Percentiles rank a stretch among this genome's conserved stretches.
Evolutionary conservation across 1,140 invertebrate genomes (phyloP).

Genomic region (Nymphalis io): DNA sequence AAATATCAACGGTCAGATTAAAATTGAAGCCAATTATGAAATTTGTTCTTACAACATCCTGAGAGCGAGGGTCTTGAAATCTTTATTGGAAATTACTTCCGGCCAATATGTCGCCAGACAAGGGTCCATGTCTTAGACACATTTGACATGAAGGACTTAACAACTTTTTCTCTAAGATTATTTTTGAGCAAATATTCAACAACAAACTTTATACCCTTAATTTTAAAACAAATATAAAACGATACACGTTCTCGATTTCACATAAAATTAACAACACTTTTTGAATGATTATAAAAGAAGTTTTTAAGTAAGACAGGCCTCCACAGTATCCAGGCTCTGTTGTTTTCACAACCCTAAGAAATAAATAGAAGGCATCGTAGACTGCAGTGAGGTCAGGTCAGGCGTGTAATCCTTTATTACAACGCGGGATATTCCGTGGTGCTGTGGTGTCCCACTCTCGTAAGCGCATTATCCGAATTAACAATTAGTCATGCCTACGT

Average conservation of each 20-base stretch:
- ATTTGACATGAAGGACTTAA: constrained; percentile 38
- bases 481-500: constrained; percentile 79
- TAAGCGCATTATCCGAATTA: constrained; percentile 79
- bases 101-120: constrained; percentile 41
- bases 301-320: not conserved
- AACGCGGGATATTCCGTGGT: constrained; percentile 45
- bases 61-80: constrained; percentile 31
- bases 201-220: constrained; percentile 20
- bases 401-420: constrained; percentile 69
- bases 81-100: constrained; percentile 46
- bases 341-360: constrained; percentile 22
- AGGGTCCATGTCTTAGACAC: constrained; percentile 35
- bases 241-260: too few relatives aligned
- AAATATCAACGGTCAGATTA: constrained; percentile 4
- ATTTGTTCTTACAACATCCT: constrained; percentile 32
- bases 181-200: constrained; percentile 17
- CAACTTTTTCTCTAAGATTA: constrained; percentile 29
- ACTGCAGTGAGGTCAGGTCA: constrained; percentile 49
- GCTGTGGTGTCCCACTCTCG: constrained; percentile 59
- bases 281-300: too few relatives aligned
- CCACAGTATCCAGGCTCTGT: not conserved
- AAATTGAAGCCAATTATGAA: constrained; percentile 28
- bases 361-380: constrained; percentile 13
- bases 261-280: too few relatives aligned
- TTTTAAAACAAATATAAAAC: not conserved